Evolutionary conservation across 2,888 invertebrate species (phyloP), one percentile per base, ranked within the genome.

Genomic region (Anticlea derivata): DNA sequence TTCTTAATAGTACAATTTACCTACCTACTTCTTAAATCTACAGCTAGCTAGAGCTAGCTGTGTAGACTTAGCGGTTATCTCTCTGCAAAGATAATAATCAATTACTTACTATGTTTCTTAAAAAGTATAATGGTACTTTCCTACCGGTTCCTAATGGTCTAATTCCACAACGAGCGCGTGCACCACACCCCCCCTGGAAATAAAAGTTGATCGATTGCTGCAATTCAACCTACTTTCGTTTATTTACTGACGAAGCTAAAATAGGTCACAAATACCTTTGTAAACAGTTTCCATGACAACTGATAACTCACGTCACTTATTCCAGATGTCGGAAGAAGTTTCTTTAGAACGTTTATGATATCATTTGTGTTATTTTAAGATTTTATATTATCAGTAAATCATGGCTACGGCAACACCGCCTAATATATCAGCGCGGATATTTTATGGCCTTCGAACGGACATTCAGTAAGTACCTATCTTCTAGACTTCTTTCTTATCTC

Each of bases 371-470:
- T 68, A 61, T 63, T 68, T 62, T 66, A 66, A 55, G 58, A 63
- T 50, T 50, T 59, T 58, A 60, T 70, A 60, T 58, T 58, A 50
- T 46, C 41, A 50, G 44, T 51, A 61, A 60, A 69, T 55, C 48
- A 86, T 88, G 87, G 73, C 83, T 11, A 55, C 60, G 8, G 61
- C 67, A n/a, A 76, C 89, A 47, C 79, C 80, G 48, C 92, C 93
- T 11, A 80, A 88, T 64, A 79, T 94, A 53, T 91, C 93, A 55
- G 93, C 94, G 0, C 86, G 92, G 45, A 82, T 93, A 61, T 91
- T 94, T 66, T 93, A 93, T 61, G 95, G 95, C 2, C 79, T 95
- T 12, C 91, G 92, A 45, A 94, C 94, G 8, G 91, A 93, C 56
- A 91, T 91, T 62, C 77, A 85, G 91, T 91, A 72, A 88, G 88